Conservation (phyloP, 92 coral and sea anemone genomes). For the Metridium senile region DNA sequence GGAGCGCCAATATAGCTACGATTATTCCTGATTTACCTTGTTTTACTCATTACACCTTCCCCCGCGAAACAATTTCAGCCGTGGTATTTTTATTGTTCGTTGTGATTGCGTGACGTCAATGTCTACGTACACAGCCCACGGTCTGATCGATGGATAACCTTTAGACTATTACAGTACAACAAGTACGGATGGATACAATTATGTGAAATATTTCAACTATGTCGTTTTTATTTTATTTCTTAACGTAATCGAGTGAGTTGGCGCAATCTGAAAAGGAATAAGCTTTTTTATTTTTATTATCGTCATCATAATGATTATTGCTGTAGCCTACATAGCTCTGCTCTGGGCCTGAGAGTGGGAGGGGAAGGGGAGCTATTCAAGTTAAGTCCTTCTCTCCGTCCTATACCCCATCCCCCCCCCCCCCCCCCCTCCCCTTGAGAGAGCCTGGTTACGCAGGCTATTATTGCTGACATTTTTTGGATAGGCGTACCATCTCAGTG, state of each 20-base stretch:
- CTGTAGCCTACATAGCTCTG: too few relatives aligned
- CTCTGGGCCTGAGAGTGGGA: too few relatives aligned
- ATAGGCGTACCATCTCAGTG: too few relatives aligned
- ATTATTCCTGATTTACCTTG: not conserved
- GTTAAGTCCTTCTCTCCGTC: too few relatives aligned
- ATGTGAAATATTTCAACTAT: not conserved
- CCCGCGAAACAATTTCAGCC: not conserved
- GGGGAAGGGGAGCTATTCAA: too few relatives aligned
- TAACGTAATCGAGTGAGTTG: not conserved
- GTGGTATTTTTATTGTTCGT: not conserved
- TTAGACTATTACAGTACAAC: not conserved
- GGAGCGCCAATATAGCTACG: not conserved
- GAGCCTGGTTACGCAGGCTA: too few relatives aligned
- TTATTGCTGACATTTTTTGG: too few relatives aligned
- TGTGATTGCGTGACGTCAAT: slow-evolving; percentile 7
- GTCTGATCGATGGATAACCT: not conserved
- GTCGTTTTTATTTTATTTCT: not conserved
- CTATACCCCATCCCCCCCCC: too few relatives aligned
- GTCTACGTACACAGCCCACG: not conserved
- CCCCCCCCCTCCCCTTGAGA: too few relatives aligned
- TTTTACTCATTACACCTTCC: not conserved
- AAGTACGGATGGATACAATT: not conserved
- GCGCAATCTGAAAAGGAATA: not conserved
- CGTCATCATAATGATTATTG: not conserved
- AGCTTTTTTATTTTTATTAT: not conserved